Base-by-base conservation (phyloP, 35 echinoderm and acorn worm species). In the Diadema setosum region DNA sequence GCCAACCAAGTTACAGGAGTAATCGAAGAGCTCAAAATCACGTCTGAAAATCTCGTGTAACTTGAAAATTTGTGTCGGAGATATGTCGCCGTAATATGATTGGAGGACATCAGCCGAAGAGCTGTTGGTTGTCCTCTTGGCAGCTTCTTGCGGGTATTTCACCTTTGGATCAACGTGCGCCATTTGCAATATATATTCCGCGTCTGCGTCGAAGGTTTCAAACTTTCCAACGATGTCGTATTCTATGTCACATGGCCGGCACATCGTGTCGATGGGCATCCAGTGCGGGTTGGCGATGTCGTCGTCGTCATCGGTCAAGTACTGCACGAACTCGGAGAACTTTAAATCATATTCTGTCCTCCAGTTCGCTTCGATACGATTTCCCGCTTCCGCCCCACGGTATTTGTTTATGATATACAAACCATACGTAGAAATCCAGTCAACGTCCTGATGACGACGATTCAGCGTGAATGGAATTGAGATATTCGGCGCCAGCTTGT, bases 21-120 rank as follows among this genome's bases (percentile, higher is more conserved):
- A 96, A 46, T 86, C 85, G 85, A 96, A 96, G 41, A 96, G 29
- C 55, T 92, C 67, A 89, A 92, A 96, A 81, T 96, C 94, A 58
- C 34, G 85, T 43, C 64, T 12, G 52, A 76, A 92, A 1, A 58
- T 39, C 24, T 69, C 2, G 46, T 87, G 88, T 11, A 96, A 56
- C 25, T 82, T 34, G 27, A 43, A 52, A 3, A 96, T 21, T 12
- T 88, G 73, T 2, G 36, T 2, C 2, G 42, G 14, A 32, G 89
- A 32, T 29, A 96, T 61, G 1, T 50, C 57, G 2, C 75, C 55
- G 70, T 88, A 96, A 45, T 83, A 85, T 35, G 45, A 21, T 21
- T 46, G 44, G 34, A 96, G 45, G 69, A 87, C 81, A 40, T 39
- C 33, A 63, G 61, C 18, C 23, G 59, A 37, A 5, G 94, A 96